Evolutionary conservation across 2,797 vertebrate species (phyloP).

Genomic region (Ctenopoma kingsleyae): DNA sequence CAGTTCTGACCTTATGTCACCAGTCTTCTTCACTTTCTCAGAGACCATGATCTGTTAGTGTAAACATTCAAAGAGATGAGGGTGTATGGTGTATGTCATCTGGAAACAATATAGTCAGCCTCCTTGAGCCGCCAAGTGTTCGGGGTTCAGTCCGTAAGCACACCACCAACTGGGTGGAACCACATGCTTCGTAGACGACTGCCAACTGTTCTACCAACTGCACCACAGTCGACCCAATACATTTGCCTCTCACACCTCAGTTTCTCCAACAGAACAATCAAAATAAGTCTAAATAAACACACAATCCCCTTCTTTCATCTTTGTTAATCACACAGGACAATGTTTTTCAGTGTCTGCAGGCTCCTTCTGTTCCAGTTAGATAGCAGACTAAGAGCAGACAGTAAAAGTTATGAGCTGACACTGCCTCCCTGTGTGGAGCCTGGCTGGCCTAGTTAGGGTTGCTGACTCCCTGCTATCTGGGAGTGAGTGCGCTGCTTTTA

Average conservation of each 20-base stretch:
- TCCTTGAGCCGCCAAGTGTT: too few species aligned
- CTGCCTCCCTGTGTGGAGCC: constrained; percentile 42
- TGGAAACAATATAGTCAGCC: constrained; percentile 8
- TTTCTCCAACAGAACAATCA: constrained; percentile 6
- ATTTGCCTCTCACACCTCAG: background rate
- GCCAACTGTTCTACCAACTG: too few species aligned
- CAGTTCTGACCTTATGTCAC: constrained; percentile 45
- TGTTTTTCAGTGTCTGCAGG: constrained; percentile 21
- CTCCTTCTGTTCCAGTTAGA: constrained; percentile 59
- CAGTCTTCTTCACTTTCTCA: constrained; percentile 31
- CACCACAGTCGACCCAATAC: too few species aligned
- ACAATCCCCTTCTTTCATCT: background rate
- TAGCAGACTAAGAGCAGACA: constrained; percentile 53
- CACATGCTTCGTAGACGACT: too few species aligned
- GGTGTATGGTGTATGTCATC: constrained; percentile 15
- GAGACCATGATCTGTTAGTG: constrained; percentile 44
- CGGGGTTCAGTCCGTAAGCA: too few species aligned
- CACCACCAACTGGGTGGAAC: too few species aligned
- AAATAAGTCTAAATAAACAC: constrained; percentile 2
- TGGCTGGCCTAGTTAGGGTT: constrained; percentile 63
- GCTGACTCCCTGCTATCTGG: constrained; percentile 55
- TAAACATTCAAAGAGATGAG: constrained; percentile 49
- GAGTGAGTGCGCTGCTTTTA: constrained; percentile 46
- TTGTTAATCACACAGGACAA: constrained; percentile 15
- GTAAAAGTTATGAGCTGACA: constrained; percentile 56